Percentiles rank a stretch among this genome's conserved stretches.
Conservation (phyloP, 2,113 vertebrate genomes). For the Halcyon senegalensis region DNA sequence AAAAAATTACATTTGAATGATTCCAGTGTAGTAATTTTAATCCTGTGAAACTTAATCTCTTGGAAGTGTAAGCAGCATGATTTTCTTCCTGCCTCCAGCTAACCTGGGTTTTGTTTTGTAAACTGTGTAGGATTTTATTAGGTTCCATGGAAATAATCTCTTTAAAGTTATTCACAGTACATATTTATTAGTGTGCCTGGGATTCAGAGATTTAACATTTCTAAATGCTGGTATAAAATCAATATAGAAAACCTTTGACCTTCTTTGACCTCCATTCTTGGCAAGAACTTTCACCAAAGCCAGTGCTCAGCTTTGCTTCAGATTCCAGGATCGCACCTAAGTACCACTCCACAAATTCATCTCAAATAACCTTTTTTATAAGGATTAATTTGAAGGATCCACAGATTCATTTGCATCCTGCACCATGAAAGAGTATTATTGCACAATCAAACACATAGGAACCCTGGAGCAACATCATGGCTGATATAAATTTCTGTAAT, state of each 20-base stretch:
- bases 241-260: background rate
- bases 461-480: background rate
- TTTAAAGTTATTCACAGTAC: background rate
- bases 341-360: background rate
- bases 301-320: background rate
- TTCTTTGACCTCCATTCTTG: background rate
- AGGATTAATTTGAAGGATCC: background rate
- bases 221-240: background rate
- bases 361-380: background rate
- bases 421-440: background rate
- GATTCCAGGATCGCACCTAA: background rate
- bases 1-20: conserved; percentile 37
- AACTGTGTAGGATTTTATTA: background rate
- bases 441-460: background rate
- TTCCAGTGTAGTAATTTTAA: conserved; percentile 24
- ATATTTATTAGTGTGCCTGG: background rate
- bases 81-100: background rate
- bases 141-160: background rate
- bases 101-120: background rate
- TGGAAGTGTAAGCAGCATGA: background rate
- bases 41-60: background rate
- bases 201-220: background rate
- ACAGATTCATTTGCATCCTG: background rate
- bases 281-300: background rate
- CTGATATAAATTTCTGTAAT: background rate